A percentile compares a stretch with the other conserved stretches of the same genome.
phyloP scores from a whole-genome alignment of 1,140 invertebrate species.

The Drosophila fuyamai region DNA sequence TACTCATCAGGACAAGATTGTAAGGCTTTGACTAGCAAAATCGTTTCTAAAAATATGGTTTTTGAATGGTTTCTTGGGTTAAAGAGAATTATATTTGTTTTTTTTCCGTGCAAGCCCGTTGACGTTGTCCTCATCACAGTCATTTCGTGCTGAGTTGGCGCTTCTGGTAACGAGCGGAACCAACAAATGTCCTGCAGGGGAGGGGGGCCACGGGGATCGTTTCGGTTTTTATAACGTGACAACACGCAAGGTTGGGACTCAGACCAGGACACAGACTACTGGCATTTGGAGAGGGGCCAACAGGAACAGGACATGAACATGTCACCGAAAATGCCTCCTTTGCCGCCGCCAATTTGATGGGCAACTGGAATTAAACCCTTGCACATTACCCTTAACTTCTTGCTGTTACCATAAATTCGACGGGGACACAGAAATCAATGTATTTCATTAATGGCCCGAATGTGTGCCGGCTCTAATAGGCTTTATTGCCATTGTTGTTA shows the following conservation, averaged over 20 bases:
- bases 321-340: slow-evolving; percentile 37
- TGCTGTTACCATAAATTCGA: slow-evolving; percentile 15
- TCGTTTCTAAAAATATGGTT: not conserved
- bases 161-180: slow-evolving; percentile 81
- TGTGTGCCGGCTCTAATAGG: slow-evolving; percentile 80
- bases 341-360: slow-evolving; percentile 47
- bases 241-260: slow-evolving; percentile 71
- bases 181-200: slow-evolving; percentile 38
- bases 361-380: slow-evolving; percentile 58
- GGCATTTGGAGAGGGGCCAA: slow-evolving; percentile 4
- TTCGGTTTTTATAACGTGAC: slow-evolving; percentile 84
- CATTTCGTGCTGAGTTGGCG: slow-evolving; percentile 61
- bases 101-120: slow-evolving; percentile 39
- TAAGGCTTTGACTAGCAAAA: too few species aligned
- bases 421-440: slow-evolving; percentile 77
- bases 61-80: not conserved
- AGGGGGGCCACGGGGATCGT: slow-evolving; percentile 51
- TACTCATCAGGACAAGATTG: too few species aligned
- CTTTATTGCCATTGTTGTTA: slow-evolving; percentile 82
- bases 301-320: slow-evolving; percentile 51
- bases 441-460: slow-evolving; percentile 79
- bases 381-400: slow-evolving; percentile 6
- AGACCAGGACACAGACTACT: slow-evolving; percentile 27
- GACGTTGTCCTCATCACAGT: slow-evolving; percentile 37
- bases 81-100: not conserved